Percentiles rank a stretch among this genome's conserved stretches.
Conservation (phyloP, 2,797 vertebrate genomes). For the Valencia hispanica region DNA sequence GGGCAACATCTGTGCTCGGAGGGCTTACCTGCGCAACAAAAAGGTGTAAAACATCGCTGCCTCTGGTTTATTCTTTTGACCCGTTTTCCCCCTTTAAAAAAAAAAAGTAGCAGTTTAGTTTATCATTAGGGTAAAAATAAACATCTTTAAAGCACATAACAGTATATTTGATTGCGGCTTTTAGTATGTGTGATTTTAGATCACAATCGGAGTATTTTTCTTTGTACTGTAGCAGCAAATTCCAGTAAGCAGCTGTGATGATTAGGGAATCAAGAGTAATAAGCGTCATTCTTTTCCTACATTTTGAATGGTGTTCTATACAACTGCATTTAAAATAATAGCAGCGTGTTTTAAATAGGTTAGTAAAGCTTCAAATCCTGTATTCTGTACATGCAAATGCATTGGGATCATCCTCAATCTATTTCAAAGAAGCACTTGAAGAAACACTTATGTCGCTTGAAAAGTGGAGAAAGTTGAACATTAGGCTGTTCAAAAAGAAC, state of each 20-base stretch:
- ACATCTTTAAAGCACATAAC: neutral
- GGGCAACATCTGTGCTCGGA: constrained; percentile 86
- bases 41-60: constrained; percentile 76
- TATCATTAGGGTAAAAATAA: neutral
- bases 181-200: neutral
- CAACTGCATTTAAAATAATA: too few relatives aligned
- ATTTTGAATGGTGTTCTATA: too few relatives aligned
- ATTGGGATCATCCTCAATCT: too few relatives aligned
- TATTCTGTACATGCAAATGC: neutral
- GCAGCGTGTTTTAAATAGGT: too few relatives aligned
- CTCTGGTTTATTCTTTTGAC: neutral
- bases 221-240: neutral
- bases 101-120: neutral
- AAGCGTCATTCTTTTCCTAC: neutral
- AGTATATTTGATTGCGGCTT: neutral
- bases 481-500: too few relatives aligned
- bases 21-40: constrained; percentile 91
- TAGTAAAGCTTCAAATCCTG: too few relatives aligned
- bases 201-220: too few relatives aligned
- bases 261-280: neutral
- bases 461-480: too few relatives aligned
- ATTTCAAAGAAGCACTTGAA: too few relatives aligned
- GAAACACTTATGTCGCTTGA: too few relatives aligned
- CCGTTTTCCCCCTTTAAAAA: neutral
- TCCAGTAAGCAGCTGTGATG: neutral